Evolutionary conservation across 2,113 vertebrate genomes (phyloP), one percentile per base, ranked within the genome.

Genomic region (Embiotoca jacksoni): DNA sequence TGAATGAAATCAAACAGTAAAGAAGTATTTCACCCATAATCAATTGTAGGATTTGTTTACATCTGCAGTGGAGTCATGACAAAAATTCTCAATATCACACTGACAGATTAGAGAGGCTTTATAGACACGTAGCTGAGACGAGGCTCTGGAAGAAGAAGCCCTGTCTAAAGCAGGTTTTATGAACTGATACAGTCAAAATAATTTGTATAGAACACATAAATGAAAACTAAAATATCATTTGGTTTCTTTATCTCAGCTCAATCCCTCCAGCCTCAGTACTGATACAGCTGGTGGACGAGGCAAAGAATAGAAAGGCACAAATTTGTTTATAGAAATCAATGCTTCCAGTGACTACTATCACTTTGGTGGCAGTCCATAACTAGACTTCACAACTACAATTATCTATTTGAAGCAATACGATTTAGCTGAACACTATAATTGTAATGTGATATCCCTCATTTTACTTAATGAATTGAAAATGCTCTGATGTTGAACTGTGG

Each of bases 21-120:
- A 84, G 55, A 35, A 76, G 78, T 74, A 89, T 15, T 84, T 84
- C 75, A 84, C 81, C 81, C 67, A 80, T 37, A 36, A 9, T 10
- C 5, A 35, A 46, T 4, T 3, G n/a, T 13, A 23, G 6, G 44
- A 58, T 23, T 35, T 3, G 9, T 62, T 52, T 6, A 57, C 39
- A 37, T 52, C 33, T 65, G 0, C 9, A 14, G 14, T 55, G 14
- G 13, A 57, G 6, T 3, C 5, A 13, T 58, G 55, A 13, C 14
- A 57, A 58, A 31, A 49, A 35, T 32, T 50, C 14, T 57, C 32
- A 35, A 32, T 35, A 33, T 46, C n/a, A 55, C 5, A 15, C 9
- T 61, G 11, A n/a, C 3, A 23, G 46, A 32, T 47, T 37, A 47
- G 14, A 44, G 23, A 23, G 23, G 23, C 23, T 23, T 23, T 23